Conservation (phyloP, 2,888 invertebrate genomes). For the Agriopis leucophaearia region DNA sequence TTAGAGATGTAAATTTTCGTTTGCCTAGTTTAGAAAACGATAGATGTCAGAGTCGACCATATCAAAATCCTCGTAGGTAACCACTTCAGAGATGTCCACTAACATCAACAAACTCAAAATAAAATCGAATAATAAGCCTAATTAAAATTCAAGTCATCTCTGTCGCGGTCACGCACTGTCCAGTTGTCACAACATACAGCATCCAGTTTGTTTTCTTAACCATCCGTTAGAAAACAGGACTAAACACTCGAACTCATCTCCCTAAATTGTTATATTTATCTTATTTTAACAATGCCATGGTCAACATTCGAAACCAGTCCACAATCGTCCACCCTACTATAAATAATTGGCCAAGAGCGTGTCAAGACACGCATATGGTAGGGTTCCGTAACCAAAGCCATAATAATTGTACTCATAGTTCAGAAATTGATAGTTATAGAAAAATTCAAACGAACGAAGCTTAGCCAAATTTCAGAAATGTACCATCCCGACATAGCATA, state of each 20-base stretch:
- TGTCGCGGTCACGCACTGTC: slow-evolving; percentile 68
- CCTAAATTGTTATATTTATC: slow-evolving; percentile 27
- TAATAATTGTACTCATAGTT: too few species aligned
- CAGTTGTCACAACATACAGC: slow-evolving; percentile 84
- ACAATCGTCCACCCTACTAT: slow-evolving; percentile 23
- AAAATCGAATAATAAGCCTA: slow-evolving; percentile 47
- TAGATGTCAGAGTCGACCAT: background rate
- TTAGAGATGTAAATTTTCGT: background rate
- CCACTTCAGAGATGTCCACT: background rate
- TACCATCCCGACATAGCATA: too few species aligned
- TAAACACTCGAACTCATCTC: slow-evolving; percentile 35
- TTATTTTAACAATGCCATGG: slow-evolving; percentile 41
- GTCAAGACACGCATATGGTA: too few species aligned
- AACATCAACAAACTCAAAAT: background rate
- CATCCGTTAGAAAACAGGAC: slow-evolving; percentile 63
- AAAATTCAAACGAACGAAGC: too few species aligned
- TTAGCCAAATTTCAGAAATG: too few species aligned
- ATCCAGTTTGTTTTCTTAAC: slow-evolving; percentile 70
- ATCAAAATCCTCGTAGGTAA: too few species aligned
- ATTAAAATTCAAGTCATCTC: slow-evolving; percentile 67
- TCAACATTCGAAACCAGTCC: slow-evolving; percentile 39
- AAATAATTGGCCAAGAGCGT: too few species aligned
- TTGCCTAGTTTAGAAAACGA: background rate
- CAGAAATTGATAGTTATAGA: too few species aligned
- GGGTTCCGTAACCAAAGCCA: too few species aligned